Evolutionary conservation across 2,888 invertebrate species (phyloP).

Genomic region (Phaedon cochleariae): DNA sequence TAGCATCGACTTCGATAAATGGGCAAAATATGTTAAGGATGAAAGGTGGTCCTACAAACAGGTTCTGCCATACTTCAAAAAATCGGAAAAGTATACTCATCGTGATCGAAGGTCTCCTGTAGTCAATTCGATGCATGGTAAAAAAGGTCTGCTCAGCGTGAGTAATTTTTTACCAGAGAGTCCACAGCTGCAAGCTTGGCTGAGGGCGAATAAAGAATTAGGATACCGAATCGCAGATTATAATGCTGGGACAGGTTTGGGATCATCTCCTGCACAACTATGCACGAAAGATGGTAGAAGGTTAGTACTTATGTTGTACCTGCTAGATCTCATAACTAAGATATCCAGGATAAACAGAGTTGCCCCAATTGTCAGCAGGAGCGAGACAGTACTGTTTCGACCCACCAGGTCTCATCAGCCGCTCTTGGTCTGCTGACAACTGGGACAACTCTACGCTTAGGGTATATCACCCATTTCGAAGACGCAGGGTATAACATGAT

Average conservation of each 20-base stretch:
- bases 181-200: conserved; percentile 62
- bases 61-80: conserved; percentile 61
- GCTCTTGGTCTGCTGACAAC: too few relatives aligned
- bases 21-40: conserved; percentile 57
- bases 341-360: too few relatives aligned
- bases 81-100: conserved; percentile 18
- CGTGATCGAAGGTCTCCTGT: conserved; percentile 18
- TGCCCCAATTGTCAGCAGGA: too few relatives aligned
- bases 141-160: conserved; percentile 23
- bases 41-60: conserved; percentile 66
- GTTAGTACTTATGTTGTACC: conserved; percentile 66
- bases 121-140: conserved; percentile 21
- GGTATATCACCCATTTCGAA: too few relatives aligned
- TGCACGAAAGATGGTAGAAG: conserved; percentile 75
- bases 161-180: conserved; percentile 28
- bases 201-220: conserved; percentile 71
- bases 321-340: too few relatives aligned
- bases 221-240: conserved; percentile 58
- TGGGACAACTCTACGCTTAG: too few relatives aligned
- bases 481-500: too few relatives aligned
- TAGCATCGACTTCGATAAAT: conserved; percentile 61
- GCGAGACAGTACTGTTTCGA: too few relatives aligned
- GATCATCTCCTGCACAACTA: conserved; percentile 74
- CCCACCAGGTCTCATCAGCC: too few relatives aligned
- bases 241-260: conserved; percentile 55